Conservation (phyloP, 2,888 invertebrate species). For the Tachina lurida region DNA sequence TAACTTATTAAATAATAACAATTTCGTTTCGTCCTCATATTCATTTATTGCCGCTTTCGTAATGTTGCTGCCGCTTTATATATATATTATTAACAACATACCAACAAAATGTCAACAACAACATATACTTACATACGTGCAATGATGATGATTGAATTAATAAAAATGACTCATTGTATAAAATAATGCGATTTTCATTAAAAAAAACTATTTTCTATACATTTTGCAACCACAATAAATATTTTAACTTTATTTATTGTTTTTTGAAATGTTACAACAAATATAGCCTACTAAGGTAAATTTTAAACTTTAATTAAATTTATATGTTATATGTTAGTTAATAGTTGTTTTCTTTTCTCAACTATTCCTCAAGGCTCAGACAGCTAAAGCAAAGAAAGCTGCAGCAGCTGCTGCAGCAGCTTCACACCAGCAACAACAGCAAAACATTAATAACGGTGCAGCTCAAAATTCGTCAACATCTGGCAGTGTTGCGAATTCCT, state of each 20-base stretch:
- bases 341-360: conserved; percentile 8
- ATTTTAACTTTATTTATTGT: conserved; percentile 36
- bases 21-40: conserved; percentile 42
- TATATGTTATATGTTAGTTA: background rate
- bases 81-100: conserved; percentile 39
- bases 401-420: conserved; percentile 78
- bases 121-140: background rate
- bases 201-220: conserved; percentile 6
- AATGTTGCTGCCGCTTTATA: conserved; percentile 43
- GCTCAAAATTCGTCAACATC: conserved; percentile 63
- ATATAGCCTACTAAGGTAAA: conserved; percentile 80
- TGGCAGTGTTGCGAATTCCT: conserved; percentile 55
- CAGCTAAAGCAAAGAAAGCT: conserved; percentile 82
- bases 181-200: conserved; percentile 44
- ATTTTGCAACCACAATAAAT: conserved; percentile 55
- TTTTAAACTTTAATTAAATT: conserved; percentile 18
- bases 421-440: conserved; percentile 74
- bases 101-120: conserved; percentile 52
- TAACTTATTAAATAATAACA: conserved; percentile 18
- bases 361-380: conserved; percentile 77
- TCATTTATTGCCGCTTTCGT: conserved; percentile 27
- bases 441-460: conserved; percentile 61
- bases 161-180: conserved; percentile 47
- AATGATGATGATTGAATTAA: conserved; percentile 37
- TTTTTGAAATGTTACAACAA: conserved; percentile 39